Percentiles rank a stretch among this genome's conserved stretches.
Evolutionary conservation across 2,113 vertebrate species (phyloP).

Genomic region (Agelaius tricolor): DNA sequence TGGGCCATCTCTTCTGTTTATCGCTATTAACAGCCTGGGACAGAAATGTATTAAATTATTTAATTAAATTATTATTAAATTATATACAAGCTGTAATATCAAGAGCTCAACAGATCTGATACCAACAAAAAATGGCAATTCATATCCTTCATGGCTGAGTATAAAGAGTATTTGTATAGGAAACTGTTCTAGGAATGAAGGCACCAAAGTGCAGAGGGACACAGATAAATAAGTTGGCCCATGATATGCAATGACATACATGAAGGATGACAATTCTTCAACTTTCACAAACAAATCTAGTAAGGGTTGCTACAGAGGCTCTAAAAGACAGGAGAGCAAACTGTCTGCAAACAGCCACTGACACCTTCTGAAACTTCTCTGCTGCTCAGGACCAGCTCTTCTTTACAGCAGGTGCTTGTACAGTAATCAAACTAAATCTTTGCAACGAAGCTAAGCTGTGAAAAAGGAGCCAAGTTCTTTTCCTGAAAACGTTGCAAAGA

Average conservation of each 20-base stretch:
- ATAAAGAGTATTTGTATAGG: neutral
- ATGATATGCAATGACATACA: neutral
- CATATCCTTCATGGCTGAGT: neutral
- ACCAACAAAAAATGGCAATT: neutral
- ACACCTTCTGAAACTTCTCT: neutral
- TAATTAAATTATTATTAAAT: neutral
- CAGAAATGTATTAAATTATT: neutral
- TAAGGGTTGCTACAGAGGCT: neutral
- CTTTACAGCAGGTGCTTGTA: neutral
- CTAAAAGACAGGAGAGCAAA: neutral
- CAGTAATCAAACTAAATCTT: neutral
- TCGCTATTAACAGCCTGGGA: slow-evolving; percentile 88
- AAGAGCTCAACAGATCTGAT: neutral
- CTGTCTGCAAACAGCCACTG: neutral
- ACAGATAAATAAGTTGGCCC: neutral
- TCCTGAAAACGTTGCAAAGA: neutral
- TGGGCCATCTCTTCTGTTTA: slow-evolving; percentile 90
- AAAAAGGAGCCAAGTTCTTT: neutral
- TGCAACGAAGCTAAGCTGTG: neutral
- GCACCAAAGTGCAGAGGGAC: neutral
- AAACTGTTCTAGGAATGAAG: neutral
- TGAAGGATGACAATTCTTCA: neutral
- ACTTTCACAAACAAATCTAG: neutral
- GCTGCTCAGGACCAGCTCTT: neutral
- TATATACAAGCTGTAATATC: neutral